Percentiles rank a stretch among this genome's conserved stretches.
phyloP scores from a whole-genome alignment of 2,888 invertebrate species.

The Xestia sexstrigata region DNA sequence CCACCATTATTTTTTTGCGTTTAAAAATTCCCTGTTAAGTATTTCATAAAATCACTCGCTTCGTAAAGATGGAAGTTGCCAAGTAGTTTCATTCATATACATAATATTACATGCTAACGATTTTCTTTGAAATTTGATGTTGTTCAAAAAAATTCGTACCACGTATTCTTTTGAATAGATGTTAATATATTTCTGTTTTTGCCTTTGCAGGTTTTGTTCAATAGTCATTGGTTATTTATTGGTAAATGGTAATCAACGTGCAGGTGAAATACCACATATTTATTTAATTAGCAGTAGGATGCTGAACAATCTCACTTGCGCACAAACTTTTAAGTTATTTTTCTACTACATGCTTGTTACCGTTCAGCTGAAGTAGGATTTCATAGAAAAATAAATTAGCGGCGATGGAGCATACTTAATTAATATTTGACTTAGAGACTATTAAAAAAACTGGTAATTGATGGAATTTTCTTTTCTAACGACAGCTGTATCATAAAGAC shows the following conservation, averaged over 20 bases:
- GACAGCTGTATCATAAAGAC: constrained; percentile 47
- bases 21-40: not conserved
- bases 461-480: constrained; percentile 26
- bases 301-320: not conserved
- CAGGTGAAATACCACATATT: not conserved
- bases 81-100: not conserved
- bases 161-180: not conserved
- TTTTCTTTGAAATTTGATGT: not conserved
- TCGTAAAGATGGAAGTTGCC: not conserved
- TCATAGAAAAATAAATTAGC: constrained; percentile 27
- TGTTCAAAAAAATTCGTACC: not conserved
- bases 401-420: constrained; percentile 58
- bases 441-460: constrained; percentile 7
- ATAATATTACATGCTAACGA: no score
- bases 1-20: not conserved
- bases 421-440: constrained; percentile 20
- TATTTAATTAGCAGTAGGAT: not conserved
- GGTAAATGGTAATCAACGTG: not conserved
- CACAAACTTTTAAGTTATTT: not conserved
- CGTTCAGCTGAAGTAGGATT: constrained; percentile 5
- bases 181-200: not conserved
- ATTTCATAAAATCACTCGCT: not conserved
- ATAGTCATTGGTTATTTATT: not conserved
- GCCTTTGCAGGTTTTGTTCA: not conserved
- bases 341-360: not conserved